Evolutionary conservation across 2,888 invertebrate genomes (phyloP).

Genomic region (Drosophila buzzatii): DNA sequence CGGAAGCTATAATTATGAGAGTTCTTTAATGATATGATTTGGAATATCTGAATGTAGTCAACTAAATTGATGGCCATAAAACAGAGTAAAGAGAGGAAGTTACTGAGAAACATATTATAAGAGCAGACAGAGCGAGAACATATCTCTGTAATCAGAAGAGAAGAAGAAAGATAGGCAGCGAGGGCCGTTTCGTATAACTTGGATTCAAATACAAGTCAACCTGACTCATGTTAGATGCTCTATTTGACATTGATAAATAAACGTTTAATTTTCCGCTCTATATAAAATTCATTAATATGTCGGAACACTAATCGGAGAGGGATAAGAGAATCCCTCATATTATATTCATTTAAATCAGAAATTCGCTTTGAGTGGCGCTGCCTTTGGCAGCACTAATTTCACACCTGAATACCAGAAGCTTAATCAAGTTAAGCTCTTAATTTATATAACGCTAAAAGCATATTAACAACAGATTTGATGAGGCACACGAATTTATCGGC

Average conservation of each 20-base stretch:
- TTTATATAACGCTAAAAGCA: constrained; percentile 12
- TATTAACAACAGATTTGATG: constrained; percentile 59
- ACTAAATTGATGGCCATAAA: too few relatives aligned
- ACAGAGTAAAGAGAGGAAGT: too few relatives aligned
- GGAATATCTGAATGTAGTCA: too few relatives aligned
- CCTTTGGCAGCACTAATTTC: neutral
- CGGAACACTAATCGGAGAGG: neutral
- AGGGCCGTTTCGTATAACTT: neutral
- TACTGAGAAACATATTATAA: too few relatives aligned
- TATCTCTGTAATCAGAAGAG: too few relatives aligned
- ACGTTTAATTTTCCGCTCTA: neutral
- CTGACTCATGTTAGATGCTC: neutral
- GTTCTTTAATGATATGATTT: neutral
- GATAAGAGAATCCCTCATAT: neutral
- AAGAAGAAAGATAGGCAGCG: neutral
- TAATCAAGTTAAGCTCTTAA: constrained; percentile 6
- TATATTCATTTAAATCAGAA: neutral
- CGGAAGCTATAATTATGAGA: neutral
- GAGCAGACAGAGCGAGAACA: too few relatives aligned
- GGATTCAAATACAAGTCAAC: neutral
- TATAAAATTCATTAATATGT: neutral
- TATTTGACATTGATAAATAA: neutral
- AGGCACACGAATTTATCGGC: constrained; percentile 47
- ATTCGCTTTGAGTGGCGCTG: neutral
- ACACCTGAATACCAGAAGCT: constrained; percentile 7